These are phyloP conservation scores for Drosophila eohydei DNA, from an alignment of 2,888 invertebrate species.

Conservation along the genomic window DNA sequence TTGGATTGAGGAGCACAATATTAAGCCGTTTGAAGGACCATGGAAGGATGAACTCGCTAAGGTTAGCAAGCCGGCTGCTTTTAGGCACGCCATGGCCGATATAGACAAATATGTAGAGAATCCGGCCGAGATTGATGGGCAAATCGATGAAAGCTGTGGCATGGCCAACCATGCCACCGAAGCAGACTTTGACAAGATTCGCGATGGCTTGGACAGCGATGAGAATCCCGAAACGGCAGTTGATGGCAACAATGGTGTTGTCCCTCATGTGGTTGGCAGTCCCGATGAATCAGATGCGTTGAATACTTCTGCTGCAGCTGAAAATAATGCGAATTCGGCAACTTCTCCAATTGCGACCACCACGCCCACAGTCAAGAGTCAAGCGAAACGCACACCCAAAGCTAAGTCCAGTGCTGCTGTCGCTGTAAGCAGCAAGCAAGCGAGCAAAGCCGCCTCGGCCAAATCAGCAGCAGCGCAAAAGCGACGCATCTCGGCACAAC, in stretches of 20 bases:
- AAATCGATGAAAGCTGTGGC: conserved; percentile 77
- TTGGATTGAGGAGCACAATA: conserved; percentile 94
- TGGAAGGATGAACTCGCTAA: conserved; percentile 91
- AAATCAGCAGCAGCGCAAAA: conserved; percentile 71
- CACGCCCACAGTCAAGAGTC: conserved; percentile 57
- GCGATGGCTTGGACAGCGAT: conserved; percentile 85
- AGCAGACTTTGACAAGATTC: conserved; percentile 90
- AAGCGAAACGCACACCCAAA: conserved; percentile 78
- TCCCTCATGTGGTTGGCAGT: conserved; percentile 70
- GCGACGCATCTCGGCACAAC: conserved; percentile 63
- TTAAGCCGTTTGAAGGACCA: conserved; percentile 91
- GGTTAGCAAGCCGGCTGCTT: conserved; percentile 90
- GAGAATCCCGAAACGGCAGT: conserved; percentile 43
- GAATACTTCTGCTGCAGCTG: not conserved
- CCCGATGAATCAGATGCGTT: conserved; percentile 62
- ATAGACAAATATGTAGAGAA: conserved; percentile 92
- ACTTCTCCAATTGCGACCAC: conserved; percentile 36
- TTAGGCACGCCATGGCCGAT: conserved; percentile 92
- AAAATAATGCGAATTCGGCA: conserved; percentile 60
- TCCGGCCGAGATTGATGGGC: conserved; percentile 86
- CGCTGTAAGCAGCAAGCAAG: conserved; percentile 63
- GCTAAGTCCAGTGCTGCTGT: conserved; percentile 76
- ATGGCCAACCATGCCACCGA: conserved; percentile 86
- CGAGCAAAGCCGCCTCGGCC: conserved; percentile 65
- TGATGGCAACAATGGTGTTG: conserved; percentile 68